Percentiles rank a stretch among this genome's conserved stretches.
phyloP scores from a whole-genome alignment of 2,888 invertebrate genomes.

The Volucella bombylans region DNA sequence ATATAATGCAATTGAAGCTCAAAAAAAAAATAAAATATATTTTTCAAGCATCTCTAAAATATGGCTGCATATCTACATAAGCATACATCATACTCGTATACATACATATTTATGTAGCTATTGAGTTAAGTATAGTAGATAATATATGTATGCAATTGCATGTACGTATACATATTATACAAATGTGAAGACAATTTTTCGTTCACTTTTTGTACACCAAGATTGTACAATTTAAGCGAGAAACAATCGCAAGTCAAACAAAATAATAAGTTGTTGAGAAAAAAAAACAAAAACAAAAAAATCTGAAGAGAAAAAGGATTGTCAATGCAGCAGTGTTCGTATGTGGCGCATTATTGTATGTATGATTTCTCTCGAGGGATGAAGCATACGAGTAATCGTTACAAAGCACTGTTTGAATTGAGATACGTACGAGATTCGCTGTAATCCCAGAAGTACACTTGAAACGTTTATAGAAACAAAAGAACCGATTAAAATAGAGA shows the following conservation, averaged over 20 bases:
- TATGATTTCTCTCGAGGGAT: slow-evolving; percentile 67
- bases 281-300: slow-evolving; percentile 11
- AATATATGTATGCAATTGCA: slow-evolving; percentile 72
- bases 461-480: slow-evolving; percentile 46
- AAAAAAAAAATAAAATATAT: slow-evolving; percentile 69
- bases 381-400: slow-evolving; percentile 26
- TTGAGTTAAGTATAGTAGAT: slow-evolving; percentile 56
- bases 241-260: slow-evolving; percentile 69
- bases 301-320: slow-evolving; percentile 31
- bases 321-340: slow-evolving; percentile 56
- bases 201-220: slow-evolving; percentile 47
- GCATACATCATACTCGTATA: slow-evolving; percentile 14
- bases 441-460: slow-evolving; percentile 63
- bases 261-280: slow-evolving; percentile 63
- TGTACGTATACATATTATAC: slow-evolving; percentile 62
- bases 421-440: slow-evolving; percentile 33
- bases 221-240: slow-evolving; percentile 66
- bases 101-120: slow-evolving; percentile 1
- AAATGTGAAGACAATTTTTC: slow-evolving; percentile 1
- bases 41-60: slow-evolving; percentile 62
- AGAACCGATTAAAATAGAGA: slow-evolving; percentile 31
- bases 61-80: slow-evolving; percentile 41
- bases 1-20: slow-evolving; percentile 73
- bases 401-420: slow-evolving; percentile 48
- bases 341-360: slow-evolving; percentile 7